phyloP scores from a whole-genome alignment of 2,888 invertebrate genomes.

The Nephrotoma guestfalica region DNA sequence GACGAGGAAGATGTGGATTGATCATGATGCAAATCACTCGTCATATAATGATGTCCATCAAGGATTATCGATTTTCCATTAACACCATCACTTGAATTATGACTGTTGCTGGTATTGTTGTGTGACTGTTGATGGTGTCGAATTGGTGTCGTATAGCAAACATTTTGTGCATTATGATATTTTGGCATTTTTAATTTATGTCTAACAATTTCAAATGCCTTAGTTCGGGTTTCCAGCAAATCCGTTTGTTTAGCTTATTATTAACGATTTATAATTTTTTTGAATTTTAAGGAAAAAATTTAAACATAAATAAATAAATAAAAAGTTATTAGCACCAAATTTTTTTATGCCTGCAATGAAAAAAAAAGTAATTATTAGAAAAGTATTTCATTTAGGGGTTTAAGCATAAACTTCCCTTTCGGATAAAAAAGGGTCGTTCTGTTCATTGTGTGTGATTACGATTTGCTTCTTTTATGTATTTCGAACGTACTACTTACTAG shows the following conservation, averaged over 20 bases:
- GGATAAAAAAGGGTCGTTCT: background rate
- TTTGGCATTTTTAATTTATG: slow-evolving; percentile 5
- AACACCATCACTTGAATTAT: background rate
- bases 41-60: background rate
- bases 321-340: slow-evolving; percentile 6
- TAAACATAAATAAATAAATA: slow-evolving; percentile 1
- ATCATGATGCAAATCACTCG: background rate
- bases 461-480: background rate
- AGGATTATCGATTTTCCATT: background rate
- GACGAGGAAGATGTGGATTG: slow-evolving; percentile 9
- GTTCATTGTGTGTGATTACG: background rate
- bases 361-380: slow-evolving; percentile 3
- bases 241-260: background rate
- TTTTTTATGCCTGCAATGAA: slow-evolving; percentile 6
- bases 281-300: background rate
- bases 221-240: background rate
- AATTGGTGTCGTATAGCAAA: background rate
- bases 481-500: background rate
- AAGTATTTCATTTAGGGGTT: background rate
- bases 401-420: background rate
- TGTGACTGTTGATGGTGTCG: background rate
- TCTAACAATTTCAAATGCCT: background rate
- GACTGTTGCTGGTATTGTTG: background rate
- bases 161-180: slow-evolving; percentile 5
- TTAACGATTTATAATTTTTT: background rate